Evolutionary conservation across 2,113 vertebrate species (phyloP).

Genomic region (Hucho hucho): DNA sequence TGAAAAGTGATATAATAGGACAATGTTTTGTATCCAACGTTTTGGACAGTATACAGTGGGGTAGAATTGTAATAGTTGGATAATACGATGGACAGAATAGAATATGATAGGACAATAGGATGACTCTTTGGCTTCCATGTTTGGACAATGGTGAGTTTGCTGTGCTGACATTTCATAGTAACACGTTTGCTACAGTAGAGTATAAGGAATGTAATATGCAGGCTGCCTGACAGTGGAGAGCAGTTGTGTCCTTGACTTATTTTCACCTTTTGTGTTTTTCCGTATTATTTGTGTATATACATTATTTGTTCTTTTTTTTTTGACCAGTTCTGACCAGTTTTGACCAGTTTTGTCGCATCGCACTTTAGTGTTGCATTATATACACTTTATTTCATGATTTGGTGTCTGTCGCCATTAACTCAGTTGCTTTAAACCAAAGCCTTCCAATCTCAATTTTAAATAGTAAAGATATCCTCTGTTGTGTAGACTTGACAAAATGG

Average conservation of each 20-base stretch:
- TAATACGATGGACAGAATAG: conserved; percentile 33
- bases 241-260: conserved; percentile 37
- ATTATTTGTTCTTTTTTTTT: conserved; percentile 26
- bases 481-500: conserved; percentile 26
- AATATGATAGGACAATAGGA: conserved; percentile 35
- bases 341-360: conserved; percentile 58
- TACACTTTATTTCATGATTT: conserved; percentile 24
- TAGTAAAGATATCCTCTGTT: neutral
- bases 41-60: conserved; percentile 14
- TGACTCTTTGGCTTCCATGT: conserved; percentile 16
- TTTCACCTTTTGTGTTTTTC: conserved; percentile 10
- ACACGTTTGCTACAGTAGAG: conserved; percentile 16
- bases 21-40: neutral
- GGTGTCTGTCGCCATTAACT: conserved; percentile 43
- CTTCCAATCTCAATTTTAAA: conserved; percentile 38
- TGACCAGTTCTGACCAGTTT: too few relatives aligned
- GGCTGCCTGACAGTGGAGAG: conserved; percentile 28
- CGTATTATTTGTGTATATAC: conserved; percentile 11
- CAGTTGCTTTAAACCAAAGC: conserved; percentile 64
- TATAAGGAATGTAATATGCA: conserved; percentile 25
- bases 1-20: neutral
- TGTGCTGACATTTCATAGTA: conserved; percentile 15
- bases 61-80: conserved; percentile 19
- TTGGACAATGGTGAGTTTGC: conserved; percentile 1
- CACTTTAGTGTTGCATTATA: conserved; percentile 58